phyloP scores from a whole-genome alignment of 2,113 vertebrate species.

The Abramis brama region DNA sequence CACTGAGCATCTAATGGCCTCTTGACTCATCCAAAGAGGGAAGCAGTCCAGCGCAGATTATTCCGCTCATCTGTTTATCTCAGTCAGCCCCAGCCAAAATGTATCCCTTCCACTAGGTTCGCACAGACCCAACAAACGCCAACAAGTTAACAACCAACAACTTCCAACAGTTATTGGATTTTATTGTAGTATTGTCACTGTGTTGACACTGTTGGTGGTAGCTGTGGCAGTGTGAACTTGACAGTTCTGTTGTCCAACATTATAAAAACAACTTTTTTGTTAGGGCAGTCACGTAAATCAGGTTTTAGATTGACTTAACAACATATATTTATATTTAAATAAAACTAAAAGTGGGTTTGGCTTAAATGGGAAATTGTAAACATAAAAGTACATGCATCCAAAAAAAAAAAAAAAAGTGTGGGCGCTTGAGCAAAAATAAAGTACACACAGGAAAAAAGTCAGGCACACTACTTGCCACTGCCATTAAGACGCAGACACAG shows the following conservation, averaged over 20 bases:
- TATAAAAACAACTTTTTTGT: neutral
- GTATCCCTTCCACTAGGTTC: neutral
- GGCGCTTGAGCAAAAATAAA: neutral
- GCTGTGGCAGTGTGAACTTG: neutral
- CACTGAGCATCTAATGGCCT: slow-evolving; percentile 49
- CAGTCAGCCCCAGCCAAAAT: slow-evolving; percentile 30
- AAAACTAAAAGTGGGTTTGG: neutral
- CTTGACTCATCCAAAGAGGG: slow-evolving; percentile 49
- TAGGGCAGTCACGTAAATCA: neutral
- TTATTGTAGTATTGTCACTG: neutral
- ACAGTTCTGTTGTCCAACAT: slow-evolving; percentile 2
- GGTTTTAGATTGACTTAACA: neutral
- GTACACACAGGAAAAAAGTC: neutral
- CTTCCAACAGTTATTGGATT: neutral
- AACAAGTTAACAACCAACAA: neutral
- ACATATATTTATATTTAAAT: neutral
- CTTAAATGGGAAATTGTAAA: neutral
- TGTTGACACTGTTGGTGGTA: neutral
- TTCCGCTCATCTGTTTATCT: slow-evolving; percentile 43
- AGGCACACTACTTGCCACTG: neutral
- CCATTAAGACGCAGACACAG: neutral
- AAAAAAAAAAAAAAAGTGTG: neutral
- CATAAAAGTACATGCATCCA: neutral
- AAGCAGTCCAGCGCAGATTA: slow-evolving; percentile 53
- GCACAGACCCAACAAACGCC: neutral